These are phyloP conservation scores for Nymphalis urticae DNA, from an alignment of 2,888 invertebrate species.

Conservation along the genomic window DNA sequence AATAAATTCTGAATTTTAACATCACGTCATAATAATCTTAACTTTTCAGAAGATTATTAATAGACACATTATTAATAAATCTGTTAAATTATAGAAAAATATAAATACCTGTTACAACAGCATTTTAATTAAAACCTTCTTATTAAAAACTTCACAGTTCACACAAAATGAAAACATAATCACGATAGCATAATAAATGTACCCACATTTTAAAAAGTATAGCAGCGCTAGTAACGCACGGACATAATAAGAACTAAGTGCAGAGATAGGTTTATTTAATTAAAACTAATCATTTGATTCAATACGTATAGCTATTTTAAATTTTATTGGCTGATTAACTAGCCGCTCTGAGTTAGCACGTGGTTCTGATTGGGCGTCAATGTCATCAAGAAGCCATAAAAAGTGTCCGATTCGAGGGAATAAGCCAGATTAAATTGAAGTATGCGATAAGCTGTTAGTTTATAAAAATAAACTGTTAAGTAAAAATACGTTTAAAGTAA, in stretches of 20 bases:
- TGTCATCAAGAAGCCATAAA: conserved; percentile 27
- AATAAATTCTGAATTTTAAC: too few relatives aligned
- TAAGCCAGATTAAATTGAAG: conserved; percentile 6
- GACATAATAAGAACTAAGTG: not conserved
- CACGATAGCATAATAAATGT: not conserved
- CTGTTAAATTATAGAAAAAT: not conserved
- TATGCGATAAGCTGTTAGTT: conserved; percentile 2
- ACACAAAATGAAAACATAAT: not conserved
- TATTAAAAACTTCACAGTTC: not conserved
- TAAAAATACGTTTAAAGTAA: not conserved
- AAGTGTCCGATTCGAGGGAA: not conserved
- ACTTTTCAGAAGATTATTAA: too few relatives aligned
- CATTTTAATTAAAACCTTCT: conserved; percentile 5
- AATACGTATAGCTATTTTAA: not conserved
- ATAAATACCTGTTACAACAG: conserved; percentile 13
- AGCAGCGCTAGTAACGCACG: not conserved
- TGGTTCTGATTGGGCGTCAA: conserved; percentile 21
- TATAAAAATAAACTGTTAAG: not conserved
- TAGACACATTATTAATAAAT: too few relatives aligned
- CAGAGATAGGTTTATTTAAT: not conserved
- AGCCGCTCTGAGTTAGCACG: not conserved
- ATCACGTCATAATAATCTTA: too few relatives aligned
- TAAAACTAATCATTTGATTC: not conserved
- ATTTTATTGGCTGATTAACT: not conserved
- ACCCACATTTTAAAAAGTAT: not conserved